Percentiles rank a stretch among this genome's conserved stretches.
These are phyloP conservation scores for Bombylius major DNA, from an alignment of 2,888 invertebrate species.

Conservation along the genomic window DNA sequence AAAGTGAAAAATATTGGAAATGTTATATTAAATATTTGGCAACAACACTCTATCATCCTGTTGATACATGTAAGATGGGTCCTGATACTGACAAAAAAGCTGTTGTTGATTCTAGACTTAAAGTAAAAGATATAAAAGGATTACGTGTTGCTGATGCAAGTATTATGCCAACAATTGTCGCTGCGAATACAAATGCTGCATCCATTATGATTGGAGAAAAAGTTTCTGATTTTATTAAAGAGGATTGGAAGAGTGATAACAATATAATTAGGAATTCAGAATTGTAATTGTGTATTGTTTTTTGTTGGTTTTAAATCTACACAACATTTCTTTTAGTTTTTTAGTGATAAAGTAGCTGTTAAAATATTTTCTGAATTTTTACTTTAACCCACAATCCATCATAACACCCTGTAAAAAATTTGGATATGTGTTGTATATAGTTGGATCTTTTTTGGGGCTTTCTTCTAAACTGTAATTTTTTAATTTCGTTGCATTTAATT, in stretches of 20 bases:
- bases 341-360: too few relatives aligned
- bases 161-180: constrained; percentile 65
- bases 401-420: too few relatives aligned
- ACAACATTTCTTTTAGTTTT: too few relatives aligned
- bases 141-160: constrained; percentile 73
- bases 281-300: too few relatives aligned
- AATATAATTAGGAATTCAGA: too few relatives aligned
- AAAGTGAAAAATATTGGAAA: constrained; percentile 41
- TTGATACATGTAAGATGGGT: constrained; percentile 60
- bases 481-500: too few relatives aligned
- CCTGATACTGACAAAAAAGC: constrained; percentile 31
- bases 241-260: neutral
- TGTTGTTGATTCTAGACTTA: constrained; percentile 41
- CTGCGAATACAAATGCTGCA: constrained; percentile 60
- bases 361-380: too few relatives aligned
- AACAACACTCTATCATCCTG: constrained; percentile 51
- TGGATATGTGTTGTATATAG: too few relatives aligned
- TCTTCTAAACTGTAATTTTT: too few relatives aligned
- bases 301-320: too few relatives aligned
- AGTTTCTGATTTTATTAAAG: constrained; percentile 60
- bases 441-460: too few relatives aligned
- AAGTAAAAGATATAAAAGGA: constrained; percentile 45
- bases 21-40: constrained; percentile 44
- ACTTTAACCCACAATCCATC: too few relatives aligned
- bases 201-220: constrained; percentile 69